phyloP scores from a whole-genome alignment of 2,113 vertebrate species.

The Elephas maximus region DNA sequence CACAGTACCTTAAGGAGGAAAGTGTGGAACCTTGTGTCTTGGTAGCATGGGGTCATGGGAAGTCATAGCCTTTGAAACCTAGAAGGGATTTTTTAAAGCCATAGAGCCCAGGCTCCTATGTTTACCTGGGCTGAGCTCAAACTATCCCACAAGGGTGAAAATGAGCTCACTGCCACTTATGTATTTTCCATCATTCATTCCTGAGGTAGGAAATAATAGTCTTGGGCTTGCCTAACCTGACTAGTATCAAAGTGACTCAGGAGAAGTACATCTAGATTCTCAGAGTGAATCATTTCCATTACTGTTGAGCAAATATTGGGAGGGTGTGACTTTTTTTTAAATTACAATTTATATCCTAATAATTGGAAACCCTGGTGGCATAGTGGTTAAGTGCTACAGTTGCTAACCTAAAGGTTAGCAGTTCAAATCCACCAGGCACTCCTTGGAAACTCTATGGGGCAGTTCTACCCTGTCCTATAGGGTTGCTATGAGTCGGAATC shows the following conservation, averaged over 20 bases:
- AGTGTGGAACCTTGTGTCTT: not conserved
- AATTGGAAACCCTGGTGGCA: too few relatives aligned
- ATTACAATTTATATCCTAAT: not conserved
- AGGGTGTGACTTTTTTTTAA: not conserved
- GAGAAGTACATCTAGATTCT: not conserved
- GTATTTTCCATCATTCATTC: not conserved
- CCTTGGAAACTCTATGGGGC: too few relatives aligned
- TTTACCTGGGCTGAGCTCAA: not conserved
- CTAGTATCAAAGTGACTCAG: not conserved
- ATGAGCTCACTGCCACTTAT: fast-evolving
- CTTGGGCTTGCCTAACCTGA: too few relatives aligned
- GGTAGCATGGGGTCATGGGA: not conserved
- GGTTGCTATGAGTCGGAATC: too few relatives aligned
- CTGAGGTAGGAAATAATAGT: not conserved
- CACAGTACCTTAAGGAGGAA: not conserved
- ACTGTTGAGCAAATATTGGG: not conserved
- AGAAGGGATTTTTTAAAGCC: not conserved
- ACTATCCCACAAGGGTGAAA: not conserved
- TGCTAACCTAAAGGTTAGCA: too few relatives aligned
- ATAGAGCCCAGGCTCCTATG: not conserved
- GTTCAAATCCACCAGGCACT: too few relatives aligned
- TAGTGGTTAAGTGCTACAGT: too few relatives aligned
- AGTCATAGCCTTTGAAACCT: not conserved
- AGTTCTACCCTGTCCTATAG: too few relatives aligned
- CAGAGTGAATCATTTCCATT: not conserved